A percentile compares a stretch with the other conserved stretches of the same genome.
These are phyloP conservation scores for Alcedo atthis DNA, from an alignment of 2,797 vertebrate species.

Conservation along the genomic window DNA sequence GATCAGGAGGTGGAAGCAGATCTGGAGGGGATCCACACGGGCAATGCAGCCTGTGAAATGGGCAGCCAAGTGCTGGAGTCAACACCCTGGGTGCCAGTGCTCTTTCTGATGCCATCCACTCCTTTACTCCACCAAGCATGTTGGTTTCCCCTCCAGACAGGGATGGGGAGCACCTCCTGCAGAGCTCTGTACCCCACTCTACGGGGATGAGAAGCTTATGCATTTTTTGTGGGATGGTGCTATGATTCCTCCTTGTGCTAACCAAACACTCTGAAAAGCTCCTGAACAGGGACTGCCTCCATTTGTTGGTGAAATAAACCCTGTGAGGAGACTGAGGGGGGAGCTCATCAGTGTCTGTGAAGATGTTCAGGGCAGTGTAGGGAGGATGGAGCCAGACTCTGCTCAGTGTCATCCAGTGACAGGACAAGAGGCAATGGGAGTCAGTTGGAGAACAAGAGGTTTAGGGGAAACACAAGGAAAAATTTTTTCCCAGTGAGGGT, in stretches of 20 bases:
- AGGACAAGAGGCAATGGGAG: too few relatives aligned
- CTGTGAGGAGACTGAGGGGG: not conserved
- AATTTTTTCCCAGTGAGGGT: too few relatives aligned
- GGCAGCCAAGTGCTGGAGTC: not conserved
- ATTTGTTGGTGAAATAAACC: not conserved
- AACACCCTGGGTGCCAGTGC: not conserved
- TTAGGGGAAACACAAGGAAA: too few relatives aligned
- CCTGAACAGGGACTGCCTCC: not conserved
- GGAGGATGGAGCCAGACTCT: too few relatives aligned
- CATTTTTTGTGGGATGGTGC: not conserved
- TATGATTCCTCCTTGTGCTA: not conserved
- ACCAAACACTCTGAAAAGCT: not conserved
- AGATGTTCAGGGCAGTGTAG: too few relatives aligned
- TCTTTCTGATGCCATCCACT: not conserved
- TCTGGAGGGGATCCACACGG: slow-evolving; percentile 5
- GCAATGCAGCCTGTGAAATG: not conserved
- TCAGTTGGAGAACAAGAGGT: too few relatives aligned
- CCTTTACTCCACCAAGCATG: not conserved
- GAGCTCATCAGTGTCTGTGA: too few relatives aligned
- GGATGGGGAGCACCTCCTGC: not conserved
- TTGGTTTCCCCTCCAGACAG: not conserved
- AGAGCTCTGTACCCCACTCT: not conserved
- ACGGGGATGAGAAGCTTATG: not conserved
- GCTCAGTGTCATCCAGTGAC: too few relatives aligned
- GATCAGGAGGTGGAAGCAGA: not conserved